Evolutionary conservation across 2,113 vertebrate species (phyloP).

Genomic region (Pseudopodoces humilis): DNA sequence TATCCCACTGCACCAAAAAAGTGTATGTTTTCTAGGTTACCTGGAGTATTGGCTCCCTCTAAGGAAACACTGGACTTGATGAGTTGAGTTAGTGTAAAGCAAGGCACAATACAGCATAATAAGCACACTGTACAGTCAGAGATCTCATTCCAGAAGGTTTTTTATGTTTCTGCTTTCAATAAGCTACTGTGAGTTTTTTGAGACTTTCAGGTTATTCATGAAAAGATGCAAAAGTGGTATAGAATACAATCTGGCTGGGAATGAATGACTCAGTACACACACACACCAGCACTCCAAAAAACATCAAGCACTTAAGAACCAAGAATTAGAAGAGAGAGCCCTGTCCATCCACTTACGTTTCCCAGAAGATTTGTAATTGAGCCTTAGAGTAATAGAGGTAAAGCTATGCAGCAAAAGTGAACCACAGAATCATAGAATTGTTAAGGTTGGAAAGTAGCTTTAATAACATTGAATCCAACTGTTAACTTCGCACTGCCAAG

Average conservation of each 20-base stretch:
- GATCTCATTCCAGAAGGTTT: neutral
- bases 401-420: neutral
- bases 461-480: neutral
- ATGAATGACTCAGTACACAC: neutral
- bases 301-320: neutral
- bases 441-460: neutral
- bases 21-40: neutral
- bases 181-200: accelerated
- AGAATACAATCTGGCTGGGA: neutral
- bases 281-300: neutral
- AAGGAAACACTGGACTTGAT: neutral
- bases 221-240: neutral
- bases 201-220: neutral
- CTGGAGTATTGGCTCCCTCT: neutral
- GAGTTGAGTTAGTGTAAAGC: neutral
- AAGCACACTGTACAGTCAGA: neutral
- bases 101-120: neutral
- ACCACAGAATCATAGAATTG: neutral
- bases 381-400: neutral
- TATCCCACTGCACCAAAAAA: neutral
- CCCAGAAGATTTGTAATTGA: neutral
- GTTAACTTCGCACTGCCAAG: neutral
- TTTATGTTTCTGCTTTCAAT: neutral
- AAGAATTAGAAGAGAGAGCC: neutral
- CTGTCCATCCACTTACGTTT: neutral